Percentiles rank a stretch among this genome's conserved stretches.
Evolutionary conservation across 2,797 vertebrate genomes (phyloP).

Genomic region (Falco peregrinus): DNA sequence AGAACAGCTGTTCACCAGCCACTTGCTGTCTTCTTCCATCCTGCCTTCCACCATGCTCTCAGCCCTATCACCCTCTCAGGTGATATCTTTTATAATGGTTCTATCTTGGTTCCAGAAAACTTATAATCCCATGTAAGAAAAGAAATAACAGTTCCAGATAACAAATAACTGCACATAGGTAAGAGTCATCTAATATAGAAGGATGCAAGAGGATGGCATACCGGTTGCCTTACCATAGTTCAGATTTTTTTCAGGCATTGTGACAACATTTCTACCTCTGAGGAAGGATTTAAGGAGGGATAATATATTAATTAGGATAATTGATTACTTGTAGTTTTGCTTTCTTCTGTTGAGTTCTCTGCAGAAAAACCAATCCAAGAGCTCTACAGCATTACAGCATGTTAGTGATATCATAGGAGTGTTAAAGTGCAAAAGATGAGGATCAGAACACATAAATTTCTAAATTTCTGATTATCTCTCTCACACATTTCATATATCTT

Average conservation of each 20-base stretch:
- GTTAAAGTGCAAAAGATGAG: constrained; percentile 11
- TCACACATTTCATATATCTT: not conserved
- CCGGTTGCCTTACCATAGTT: not conserved
- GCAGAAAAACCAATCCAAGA: not conserved
- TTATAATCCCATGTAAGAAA: not conserved
- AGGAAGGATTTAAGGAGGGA: not conserved
- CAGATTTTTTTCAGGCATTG: not conserved
- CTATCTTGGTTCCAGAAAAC: not conserved
- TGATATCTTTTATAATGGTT: not conserved
- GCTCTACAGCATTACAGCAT: not conserved
- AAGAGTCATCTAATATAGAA: not conserved
- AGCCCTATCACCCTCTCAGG: not conserved
- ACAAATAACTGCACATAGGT: not conserved
- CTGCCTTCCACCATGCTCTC: not conserved
- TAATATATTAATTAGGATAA: not conserved
- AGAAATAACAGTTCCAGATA: not conserved
- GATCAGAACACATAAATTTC: not conserved
- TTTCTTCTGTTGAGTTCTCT: not conserved
- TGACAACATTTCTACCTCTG: not conserved
- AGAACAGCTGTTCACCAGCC: not conserved
- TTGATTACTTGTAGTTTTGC: not conserved
- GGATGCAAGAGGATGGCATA: not conserved
- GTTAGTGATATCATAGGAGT: not conserved
- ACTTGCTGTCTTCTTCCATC: not conserved
- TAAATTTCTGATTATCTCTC: not conserved